Evolutionary conservation across 2,797 vertebrate species (phyloP).

Genomic region (Psittacula echo): DNA sequence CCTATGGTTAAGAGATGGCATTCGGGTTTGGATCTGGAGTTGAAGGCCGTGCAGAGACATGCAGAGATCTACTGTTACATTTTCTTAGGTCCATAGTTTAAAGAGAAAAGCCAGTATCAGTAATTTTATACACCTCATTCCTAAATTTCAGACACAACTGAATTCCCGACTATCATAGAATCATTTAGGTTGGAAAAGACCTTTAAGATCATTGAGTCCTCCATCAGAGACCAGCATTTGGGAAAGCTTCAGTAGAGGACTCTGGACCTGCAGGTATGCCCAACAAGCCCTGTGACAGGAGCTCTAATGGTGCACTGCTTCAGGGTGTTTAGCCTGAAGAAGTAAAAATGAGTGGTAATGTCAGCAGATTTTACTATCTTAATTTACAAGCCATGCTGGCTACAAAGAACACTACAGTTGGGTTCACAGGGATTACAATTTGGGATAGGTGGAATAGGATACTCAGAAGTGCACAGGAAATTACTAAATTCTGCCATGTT

Average conservation of each 20-base stretch:
- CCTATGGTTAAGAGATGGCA: background rate
- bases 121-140: background rate
- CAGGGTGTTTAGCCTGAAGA: background rate
- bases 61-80: background rate
- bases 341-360: background rate
- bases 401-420: background rate
- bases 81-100: background rate
- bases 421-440: background rate
- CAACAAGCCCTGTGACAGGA: background rate
- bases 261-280: background rate
- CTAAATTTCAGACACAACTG: background rate
- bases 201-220: background rate
- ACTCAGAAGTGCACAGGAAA: background rate
- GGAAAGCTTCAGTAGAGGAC: background rate
- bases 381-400: background rate
- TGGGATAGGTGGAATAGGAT: background rate
- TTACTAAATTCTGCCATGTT: background rate
- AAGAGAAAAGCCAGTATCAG: background rate
- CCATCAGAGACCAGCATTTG: background rate
- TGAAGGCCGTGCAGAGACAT: background rate
- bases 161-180: background rate
- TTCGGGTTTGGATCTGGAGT: background rate
- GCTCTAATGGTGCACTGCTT: background rate
- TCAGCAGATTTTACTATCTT: background rate
- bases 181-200: background rate